Conservation (phyloP, 2,888 invertebrate species). For the Ectemnius continuus region DNA sequence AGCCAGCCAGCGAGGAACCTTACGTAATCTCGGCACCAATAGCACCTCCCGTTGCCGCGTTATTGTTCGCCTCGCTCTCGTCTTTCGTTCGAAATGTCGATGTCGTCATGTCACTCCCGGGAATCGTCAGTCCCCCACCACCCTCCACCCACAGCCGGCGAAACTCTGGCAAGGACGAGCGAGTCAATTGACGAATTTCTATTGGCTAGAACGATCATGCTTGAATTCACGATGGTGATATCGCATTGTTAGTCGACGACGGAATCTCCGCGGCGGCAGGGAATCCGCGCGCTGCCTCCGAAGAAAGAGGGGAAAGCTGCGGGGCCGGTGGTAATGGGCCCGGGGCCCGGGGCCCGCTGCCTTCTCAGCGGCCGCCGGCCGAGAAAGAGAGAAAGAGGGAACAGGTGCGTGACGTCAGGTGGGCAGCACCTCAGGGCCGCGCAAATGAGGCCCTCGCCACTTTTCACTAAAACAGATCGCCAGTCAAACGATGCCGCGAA, state of each 20-base stretch:
- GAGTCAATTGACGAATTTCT: conserved; percentile 3
- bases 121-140: not conserved
- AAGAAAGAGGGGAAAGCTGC: conserved; percentile 5
- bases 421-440: conserved; percentile 74
- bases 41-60: conserved; percentile 51
- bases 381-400: conserved; percentile 65
- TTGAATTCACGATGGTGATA: conserved; percentile 31
- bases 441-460: conserved; percentile 62
- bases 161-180: too few relatives aligned
- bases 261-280: conserved; percentile 61
- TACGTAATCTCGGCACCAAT: conserved; percentile 57
- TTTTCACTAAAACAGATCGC: conserved; percentile 61
- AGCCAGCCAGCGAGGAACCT: conserved; percentile 46
- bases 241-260: conserved; percentile 59
- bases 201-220: conserved; percentile 10
- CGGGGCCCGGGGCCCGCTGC: conserved; percentile 62
- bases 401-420: conserved; percentile 78
- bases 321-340: conserved; percentile 69
- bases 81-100: conserved; percentile 56
- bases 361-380: conserved; percentile 61
- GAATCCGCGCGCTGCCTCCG: conserved; percentile 48
- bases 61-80: conserved; percentile 55
- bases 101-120: conserved; percentile 42
- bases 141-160: too few relatives aligned
- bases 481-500: conserved; percentile 55